Evolutionary conservation across 2,888 invertebrate species (phyloP), one percentile per base, ranked within the genome.

Genomic region (Orthosia cruda): DNA sequence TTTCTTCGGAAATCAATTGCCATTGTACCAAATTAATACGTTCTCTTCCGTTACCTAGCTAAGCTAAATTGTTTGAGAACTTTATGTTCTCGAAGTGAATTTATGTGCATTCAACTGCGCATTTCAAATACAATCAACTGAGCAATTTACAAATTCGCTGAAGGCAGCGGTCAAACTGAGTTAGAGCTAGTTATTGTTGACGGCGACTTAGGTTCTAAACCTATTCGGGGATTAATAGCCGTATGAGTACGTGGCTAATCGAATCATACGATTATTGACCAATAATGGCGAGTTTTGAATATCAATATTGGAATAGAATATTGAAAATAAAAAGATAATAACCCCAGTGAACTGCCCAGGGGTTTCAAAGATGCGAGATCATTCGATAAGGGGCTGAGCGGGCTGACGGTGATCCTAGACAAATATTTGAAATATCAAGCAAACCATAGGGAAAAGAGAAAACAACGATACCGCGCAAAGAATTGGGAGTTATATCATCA

Each of bases 401-500:
- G 82, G 78, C 88, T n/a, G 85, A 89, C 89, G 85, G 88, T 86
- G 85, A 89, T 93, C 94, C 94, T 94, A 92, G 82, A 91, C 92
- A 94, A 94, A 94, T 92, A 94, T 93, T 94, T 94, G 91, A 88
- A 88, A 90, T 90, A 91, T 88, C 88, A 89, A 88, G 86, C 88
- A 88, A 88, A 86, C 88, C 88, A 88, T 84, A 81, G 88, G 87
- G 88, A 90, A 90, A 89, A 91, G 86, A 89, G 89, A 89, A 91
- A 91, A 90, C 81, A 87, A 77, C 78, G 74, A 86, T 87, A 84
- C 62, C 58, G 61, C 49, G n/a, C 26, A 52, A n/a, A 74, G 32
- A 77, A 69, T 52, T 45, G 63, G 50, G n/a, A 32, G 67, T 69
- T 68, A 65, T 80, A 32, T 55, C 40, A 67, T 66, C 45, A 66